These are phyloP conservation scores for Drosophila birchii DNA, from an alignment of 2,888 invertebrate species.

Conservation along the genomic window DNA sequence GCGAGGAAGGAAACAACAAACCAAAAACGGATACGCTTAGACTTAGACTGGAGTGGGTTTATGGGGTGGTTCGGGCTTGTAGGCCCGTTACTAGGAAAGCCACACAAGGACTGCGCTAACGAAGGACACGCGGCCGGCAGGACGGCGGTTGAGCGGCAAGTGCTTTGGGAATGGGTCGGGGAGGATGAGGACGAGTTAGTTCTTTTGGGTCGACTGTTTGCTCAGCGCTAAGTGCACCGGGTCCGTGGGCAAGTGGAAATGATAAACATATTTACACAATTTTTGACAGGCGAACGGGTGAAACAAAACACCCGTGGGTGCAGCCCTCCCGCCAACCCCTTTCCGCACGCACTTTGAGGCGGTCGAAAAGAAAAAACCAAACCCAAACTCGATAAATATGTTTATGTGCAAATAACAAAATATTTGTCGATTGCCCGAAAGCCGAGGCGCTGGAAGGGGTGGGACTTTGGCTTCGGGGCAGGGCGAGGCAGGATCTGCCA, in stretches of 20 bases:
- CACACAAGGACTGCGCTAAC: slow-evolving; percentile 77
- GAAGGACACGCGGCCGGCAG: slow-evolving; percentile 73
- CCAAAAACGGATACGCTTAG: slow-evolving; percentile 72
- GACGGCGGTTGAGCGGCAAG: slow-evolving; percentile 63
- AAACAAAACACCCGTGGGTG: slow-evolving; percentile 80
- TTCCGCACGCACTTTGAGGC: slow-evolving; percentile 48
- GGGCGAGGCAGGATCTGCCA: slow-evolving; percentile 9
- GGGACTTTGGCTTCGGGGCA: slow-evolving; percentile 15
- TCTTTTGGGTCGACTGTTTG: slow-evolving; percentile 57
- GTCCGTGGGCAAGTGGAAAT: slow-evolving; percentile 72
- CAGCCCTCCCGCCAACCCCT: slow-evolving; percentile 40
- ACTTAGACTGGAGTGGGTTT: slow-evolving; percentile 21
- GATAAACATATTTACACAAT: slow-evolving; percentile 84
- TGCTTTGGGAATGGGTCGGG: slow-evolving; percentile 45
- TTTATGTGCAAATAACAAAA: slow-evolving; percentile 80
- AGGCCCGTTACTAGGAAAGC: slow-evolving; percentile 67
- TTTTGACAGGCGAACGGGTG: slow-evolving; percentile 83
- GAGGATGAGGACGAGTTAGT: slow-evolving; percentile 22
- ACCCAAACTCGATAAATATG: slow-evolving; percentile 77
- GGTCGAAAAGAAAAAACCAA: slow-evolving; percentile 42
- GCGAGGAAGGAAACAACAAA: slow-evolving; percentile 68
- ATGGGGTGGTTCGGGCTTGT: slow-evolving; percentile 21
- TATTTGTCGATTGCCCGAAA: slow-evolving; percentile 82
- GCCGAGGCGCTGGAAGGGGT: slow-evolving; percentile 19
- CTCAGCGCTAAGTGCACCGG: slow-evolving; percentile 68